Evolutionary conservation across 2,797 vertebrate species (phyloP), one percentile per base, ranked within the genome.

Genomic region (Meriones psammophilus): DNA sequence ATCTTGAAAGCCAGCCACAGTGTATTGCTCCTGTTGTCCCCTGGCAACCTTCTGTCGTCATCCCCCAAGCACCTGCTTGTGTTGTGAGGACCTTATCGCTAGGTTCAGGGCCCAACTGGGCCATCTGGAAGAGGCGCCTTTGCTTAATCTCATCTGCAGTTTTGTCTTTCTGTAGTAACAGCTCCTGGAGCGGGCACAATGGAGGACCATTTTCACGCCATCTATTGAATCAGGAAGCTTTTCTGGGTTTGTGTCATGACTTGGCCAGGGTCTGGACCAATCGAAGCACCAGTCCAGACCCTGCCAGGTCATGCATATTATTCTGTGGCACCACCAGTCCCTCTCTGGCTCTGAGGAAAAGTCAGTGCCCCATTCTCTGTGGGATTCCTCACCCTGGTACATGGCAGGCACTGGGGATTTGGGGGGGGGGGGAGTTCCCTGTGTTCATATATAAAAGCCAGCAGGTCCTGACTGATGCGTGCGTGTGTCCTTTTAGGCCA

Each of bases 401-500:
- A 0, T 6, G 58, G 28, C 0, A 0, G 66, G 84, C 0, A 0
- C 46, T 8, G 3, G 33, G 46, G n/a, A 1, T 6, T 42, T 42
- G 42, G 5, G 50, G 50, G 50, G 8, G 50, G 1, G 50, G 50
- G 9, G 50, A 10, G 50, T 50, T 50, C 7, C 4, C 3, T 13
- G 8, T 71, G 42, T 66, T 80, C 0, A 0, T 0, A 5, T 17
- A 5, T 20, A 9, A 30, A 68, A 60, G 9, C 10, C 0, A 66
- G 6, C 73, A 18, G 68, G 28, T 30, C 26, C 86, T 87, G 73
- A 97, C 2, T 85, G 30, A 39, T 62, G 8, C 1, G 13, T 1
- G 0, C 33, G 2, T 97, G 5, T 98, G 20, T 1, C 77, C 50
- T 93, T 97, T 12, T 97, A 99, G 99, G 99, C 98, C 99, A 99